Evolutionary conservation across 2,888 invertebrate genomes (phyloP).

Genomic region (Pandemis cinnamomeana): DNA sequence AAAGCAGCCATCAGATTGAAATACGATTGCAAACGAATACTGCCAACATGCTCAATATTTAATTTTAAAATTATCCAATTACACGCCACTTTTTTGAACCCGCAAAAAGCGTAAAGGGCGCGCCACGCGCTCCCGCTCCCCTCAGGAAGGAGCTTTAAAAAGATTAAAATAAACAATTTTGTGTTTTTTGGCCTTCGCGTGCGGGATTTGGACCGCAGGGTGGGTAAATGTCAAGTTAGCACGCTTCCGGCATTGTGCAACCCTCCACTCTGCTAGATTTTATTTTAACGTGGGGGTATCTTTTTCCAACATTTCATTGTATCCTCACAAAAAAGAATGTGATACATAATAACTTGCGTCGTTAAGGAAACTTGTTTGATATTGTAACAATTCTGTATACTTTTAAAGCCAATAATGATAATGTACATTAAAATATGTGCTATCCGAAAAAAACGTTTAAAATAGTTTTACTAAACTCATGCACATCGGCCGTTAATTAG

Average conservation of each 20-base stretch:
- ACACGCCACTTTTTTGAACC: slow-evolving; percentile 37
- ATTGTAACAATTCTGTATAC: too few species aligned
- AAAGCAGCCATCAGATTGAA: neutral
- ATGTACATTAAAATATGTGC: too few species aligned
- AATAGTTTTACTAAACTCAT: too few species aligned
- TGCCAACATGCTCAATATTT: slow-evolving; percentile 5
- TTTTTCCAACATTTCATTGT: slow-evolving; percentile 12
- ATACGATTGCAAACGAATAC: neutral
- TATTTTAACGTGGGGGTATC: slow-evolving; percentile 45
- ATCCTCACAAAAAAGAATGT: too few species aligned
- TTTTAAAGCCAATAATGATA: too few species aligned
- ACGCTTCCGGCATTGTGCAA: slow-evolving; percentile 70
- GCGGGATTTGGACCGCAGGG: slow-evolving; percentile 62
- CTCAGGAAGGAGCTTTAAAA: slow-evolving; percentile 67
- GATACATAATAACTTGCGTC: too few species aligned
- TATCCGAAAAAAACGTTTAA: too few species aligned
- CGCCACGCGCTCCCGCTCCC: slow-evolving; percentile 45
- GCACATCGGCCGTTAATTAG: too few species aligned
- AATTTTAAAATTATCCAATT: slow-evolving; percentile 32
- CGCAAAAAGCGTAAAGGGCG: slow-evolving; percentile 54
- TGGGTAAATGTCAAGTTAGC: slow-evolving; percentile 67
- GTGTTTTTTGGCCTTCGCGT: slow-evolving; percentile 76
- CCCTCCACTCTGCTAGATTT: slow-evolving; percentile 54
- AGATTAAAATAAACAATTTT: slow-evolving; percentile 70
- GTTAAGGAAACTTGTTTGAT: too few species aligned